Base-by-base conservation (phyloP, 1,140 invertebrate species). In the Papilio helenus region DNA sequence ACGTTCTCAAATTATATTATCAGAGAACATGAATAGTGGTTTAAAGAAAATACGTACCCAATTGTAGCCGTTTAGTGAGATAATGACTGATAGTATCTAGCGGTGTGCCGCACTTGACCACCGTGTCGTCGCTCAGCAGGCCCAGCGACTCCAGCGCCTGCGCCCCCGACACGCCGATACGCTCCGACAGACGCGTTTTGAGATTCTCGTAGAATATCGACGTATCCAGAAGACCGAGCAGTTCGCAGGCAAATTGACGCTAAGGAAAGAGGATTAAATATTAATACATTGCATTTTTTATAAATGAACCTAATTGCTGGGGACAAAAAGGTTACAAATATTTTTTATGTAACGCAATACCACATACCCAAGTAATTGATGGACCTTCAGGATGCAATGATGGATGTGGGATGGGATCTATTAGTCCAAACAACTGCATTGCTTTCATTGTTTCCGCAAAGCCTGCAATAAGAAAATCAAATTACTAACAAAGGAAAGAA, bases 191-290 rank as follows among this genome's bases (percentile, higher is more conserved):
- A 61, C 98, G 96, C 55, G 97, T 97, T 90, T 97, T 98, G 8
- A 99, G 93, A 90, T 99, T 99, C 88, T 99, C 98, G 84, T 97
- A 98, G 94, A 99, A 98, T 76, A 99, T 98, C 84, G 98, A 98
- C 16, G 96, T 95, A 84, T 98, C 97, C 72, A 97, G 95, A 79
- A 99, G 94, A 3, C 98, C 98, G 29, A 99, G 93, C 29, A 99
- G 93, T 83, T 97, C 97, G 86, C 98, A 99, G 44, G 99, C 96
- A 42, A 99, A 96, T 88, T 98, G 96, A 88, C 98, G 96, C 97
- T 97, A 89, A 72, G 14, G 72, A 20, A 73, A 34, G n/a, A 73
- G 34, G 55, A 77, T 77, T 49, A 16, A 81, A 16, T 26, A 81
- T 39, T 18, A 26, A 20, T 34, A 18, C 14, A 16, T 16, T 14